Base-by-base conservation (phyloP, 2,797 vertebrate species). In the Poeciliopsis infans region DNA sequence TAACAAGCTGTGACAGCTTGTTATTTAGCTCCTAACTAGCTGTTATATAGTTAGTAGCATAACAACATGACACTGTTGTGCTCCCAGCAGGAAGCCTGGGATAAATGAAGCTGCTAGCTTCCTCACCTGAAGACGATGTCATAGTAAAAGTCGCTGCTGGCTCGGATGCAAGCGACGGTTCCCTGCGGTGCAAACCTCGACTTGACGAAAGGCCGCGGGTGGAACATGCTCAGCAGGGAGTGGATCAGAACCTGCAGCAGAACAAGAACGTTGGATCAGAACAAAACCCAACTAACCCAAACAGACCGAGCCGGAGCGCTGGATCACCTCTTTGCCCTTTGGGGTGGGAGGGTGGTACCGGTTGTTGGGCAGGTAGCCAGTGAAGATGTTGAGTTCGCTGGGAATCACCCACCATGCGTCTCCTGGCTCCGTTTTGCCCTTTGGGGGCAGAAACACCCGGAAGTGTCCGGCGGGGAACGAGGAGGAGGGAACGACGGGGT, bases 341-440 rank as follows among this genome's bases (percentile, higher is more conserved):
- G 98, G 97, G 2, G 95, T 78, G 0, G 98, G 98, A 46, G 98
- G 97, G 85, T 98, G 97, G 92, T 98, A 98, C 43, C 98, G 97
- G 85, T 98, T 99, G 94, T 99, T 99, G 83, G 98, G 96, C 85
- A 99, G 93, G 79, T 99, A 99, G 4, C 98, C 98, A 0, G 97
- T 98, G 92, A 99, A 99, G 94, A 99, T 97, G 86, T 97, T 99
- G 80, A 99, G 91, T 81, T 99, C 98, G 0, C 97, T 98, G 11
- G 98, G 97, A 83, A 99, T 95, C 86, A 99, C 92, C 98, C 98
- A 99, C 98, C 98, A 99, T 0, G 96, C 95, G 84, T 97, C 96
- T 0, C 97, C 97, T 16, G 97, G 94, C 57, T 95, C 94, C 1
- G 85, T 57, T 45, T 97, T 97, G 83, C 97, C 95, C 90, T 95